Base-by-base conservation (phyloP, 2,888 invertebrate genomes). In the Philereme vetulata region DNA sequence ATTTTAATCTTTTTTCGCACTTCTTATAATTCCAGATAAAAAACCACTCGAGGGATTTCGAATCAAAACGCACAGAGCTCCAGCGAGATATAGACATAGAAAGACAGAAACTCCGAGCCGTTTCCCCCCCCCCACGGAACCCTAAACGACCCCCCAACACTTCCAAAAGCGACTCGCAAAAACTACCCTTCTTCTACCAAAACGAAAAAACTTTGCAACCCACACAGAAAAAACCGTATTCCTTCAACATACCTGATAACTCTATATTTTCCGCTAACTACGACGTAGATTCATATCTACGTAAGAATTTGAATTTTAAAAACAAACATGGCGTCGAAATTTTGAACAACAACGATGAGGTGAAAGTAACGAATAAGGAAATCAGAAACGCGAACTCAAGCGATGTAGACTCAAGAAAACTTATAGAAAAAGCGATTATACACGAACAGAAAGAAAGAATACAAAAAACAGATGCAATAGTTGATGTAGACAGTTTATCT, bases 31-130 rank as follows among this genome's bases (percentile, higher is more conserved):
- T 76, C 9, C 84, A 94, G 94, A 89, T 93, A 74, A 86, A 90
- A 71, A 85, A 93, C 65, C 91, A 89, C 73, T 80, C 90, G 40
- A 83, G 82, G 48, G 93, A 93, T 43, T 92, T 90, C 71, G 80
- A 92, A 53, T 78, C 78, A 34, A 90, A 90, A 67, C 88, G 93
- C 64, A 84, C 85, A 38, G 87, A 90, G 4, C 75, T 93, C 10
- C 93, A 93, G 62, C 83, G 84, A 45, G 92, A 93, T 33, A 90
- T 93, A 53, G 86, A 93, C 55, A 64, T 73, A 0, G 89, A 92
- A 64, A 78, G 86, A 33, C 70, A 80, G 7, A 77, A 80, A 6
- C 62, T 79, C 0, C 75, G 84, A 40, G 68, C 77, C 1, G 44
- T 54, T 1, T 63, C 78, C 0, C 76, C 75, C 3, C 72, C 78